These are phyloP conservation scores for Solenopsis invicta DNA, from an alignment of 1,140 invertebrate genomes.

Conservation along the genomic window DNA sequence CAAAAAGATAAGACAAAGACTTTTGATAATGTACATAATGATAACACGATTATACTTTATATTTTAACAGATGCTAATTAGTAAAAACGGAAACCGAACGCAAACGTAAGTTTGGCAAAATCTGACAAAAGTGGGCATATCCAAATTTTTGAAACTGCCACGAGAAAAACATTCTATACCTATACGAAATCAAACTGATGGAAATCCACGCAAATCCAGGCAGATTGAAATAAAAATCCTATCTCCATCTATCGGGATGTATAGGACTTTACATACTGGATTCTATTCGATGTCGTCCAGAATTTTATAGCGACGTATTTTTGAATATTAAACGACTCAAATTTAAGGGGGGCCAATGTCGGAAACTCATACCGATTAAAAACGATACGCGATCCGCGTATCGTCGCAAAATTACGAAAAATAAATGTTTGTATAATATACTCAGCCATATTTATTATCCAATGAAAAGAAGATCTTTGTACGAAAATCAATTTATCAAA, in stretches of 20 bases:
- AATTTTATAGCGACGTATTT: slow-evolving; percentile 48
- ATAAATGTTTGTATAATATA: background rate
- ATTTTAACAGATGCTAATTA: background rate
- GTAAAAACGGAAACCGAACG: background rate
- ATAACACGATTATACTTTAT: too few relatives aligned
- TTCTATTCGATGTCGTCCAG: slow-evolving; percentile 51
- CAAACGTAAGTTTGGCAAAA: slow-evolving; percentile 1
- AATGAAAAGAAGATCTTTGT: background rate
- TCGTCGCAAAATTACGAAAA: background rate
- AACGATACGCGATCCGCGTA: background rate
- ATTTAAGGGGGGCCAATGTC: slow-evolving; percentile 18
- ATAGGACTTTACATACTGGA: slow-evolving; percentile 53
- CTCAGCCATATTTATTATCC: background rate
- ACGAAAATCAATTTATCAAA: background rate
- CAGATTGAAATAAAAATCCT: slow-evolving; percentile 62
- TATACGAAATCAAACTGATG: slow-evolving; percentile 54
- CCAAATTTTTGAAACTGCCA: slow-evolving; percentile 47
- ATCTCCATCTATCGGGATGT: slow-evolving; percentile 59
- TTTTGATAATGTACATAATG: too few relatives aligned
- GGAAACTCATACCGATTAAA: background rate
- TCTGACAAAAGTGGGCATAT: background rate
- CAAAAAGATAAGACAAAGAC: too few relatives aligned
- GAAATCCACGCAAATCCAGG: slow-evolving; percentile 55
- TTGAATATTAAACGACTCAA: slow-evolving; percentile 46
- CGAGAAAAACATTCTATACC: slow-evolving; percentile 48